phyloP scores from a whole-genome alignment of 53 echinoderm and acorn worm genomes.

The Zoroaster sp. region DNA sequence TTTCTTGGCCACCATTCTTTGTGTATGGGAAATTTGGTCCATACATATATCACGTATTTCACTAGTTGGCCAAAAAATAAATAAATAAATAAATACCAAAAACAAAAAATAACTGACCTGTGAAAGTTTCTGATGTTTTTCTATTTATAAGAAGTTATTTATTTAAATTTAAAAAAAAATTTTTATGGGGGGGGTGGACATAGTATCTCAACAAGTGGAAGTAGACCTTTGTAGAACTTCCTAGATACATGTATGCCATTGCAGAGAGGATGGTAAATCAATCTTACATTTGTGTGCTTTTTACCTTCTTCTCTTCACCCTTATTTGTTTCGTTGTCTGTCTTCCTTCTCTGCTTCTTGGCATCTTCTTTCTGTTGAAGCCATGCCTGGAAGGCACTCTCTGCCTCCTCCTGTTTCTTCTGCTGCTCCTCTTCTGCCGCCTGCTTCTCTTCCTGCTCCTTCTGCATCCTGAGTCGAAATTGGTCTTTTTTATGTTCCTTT shows the following conservation, averaged over 20 bases:
- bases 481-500: conserved; percentile 77
- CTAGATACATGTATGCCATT: not conserved
- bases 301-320: conserved; percentile 20
- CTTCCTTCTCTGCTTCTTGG: conserved; percentile 57
- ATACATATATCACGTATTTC: no score
- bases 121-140: no score
- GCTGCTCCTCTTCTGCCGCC: conserved; percentile 74
- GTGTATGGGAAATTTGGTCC: no score
- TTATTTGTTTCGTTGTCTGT: conserved; percentile 47
- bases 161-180: no score
- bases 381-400: conserved; percentile 87
- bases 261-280: not conserved
- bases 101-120: no score
- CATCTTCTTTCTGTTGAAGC: conserved; percentile 80
- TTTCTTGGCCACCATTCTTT: no score
- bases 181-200: no score
- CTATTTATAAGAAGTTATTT: no score
- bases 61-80: no score
- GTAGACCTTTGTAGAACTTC: not conserved
- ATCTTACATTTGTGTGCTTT: no score
- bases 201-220: no score
- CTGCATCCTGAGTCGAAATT: conserved; percentile 63
- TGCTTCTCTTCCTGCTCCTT: conserved; percentile 63
- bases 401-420: conserved; percentile 74
- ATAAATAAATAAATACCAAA: no score